These are phyloP conservation scores for Hermaeophaga mercurialis DNA, from an alignment of 2,888 invertebrate genomes.

Conservation along the genomic window DNA sequence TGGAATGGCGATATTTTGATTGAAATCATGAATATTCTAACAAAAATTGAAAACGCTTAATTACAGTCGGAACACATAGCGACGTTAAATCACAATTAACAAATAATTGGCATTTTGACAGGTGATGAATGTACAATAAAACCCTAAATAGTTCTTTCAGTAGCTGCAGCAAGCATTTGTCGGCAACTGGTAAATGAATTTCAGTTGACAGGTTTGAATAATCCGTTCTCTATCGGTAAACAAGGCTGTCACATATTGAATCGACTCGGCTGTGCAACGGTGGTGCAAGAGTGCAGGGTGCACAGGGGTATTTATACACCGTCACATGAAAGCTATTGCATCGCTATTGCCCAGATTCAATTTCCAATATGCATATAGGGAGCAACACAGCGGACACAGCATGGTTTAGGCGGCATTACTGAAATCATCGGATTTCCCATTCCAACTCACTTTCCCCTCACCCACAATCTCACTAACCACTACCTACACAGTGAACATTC, in stretches of 20 bases:
- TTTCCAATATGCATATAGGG: constrained; percentile 57
- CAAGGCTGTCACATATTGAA: constrained; percentile 56
- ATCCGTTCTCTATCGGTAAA: constrained; percentile 55
- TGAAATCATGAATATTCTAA: constrained; percentile 27
- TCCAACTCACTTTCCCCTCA: constrained; percentile 36
- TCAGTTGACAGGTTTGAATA: constrained; percentile 56
- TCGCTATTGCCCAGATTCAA: constrained; percentile 57
- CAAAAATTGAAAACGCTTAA: constrained; percentile 38
- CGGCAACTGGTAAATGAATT: constrained; percentile 50
- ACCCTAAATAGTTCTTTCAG: constrained; percentile 45
- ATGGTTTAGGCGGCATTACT: constrained; percentile 53
- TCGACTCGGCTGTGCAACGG: constrained; percentile 40
- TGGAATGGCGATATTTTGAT: constrained; percentile 21
- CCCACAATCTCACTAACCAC: constrained; percentile 30
- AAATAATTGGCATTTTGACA: constrained; percentile 48
- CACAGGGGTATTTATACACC: constrained; percentile 49
- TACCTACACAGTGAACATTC: constrained; percentile 26
- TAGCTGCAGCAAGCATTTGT: constrained; percentile 45
- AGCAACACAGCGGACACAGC: constrained; percentile 41
- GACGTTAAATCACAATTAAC: constrained; percentile 44
- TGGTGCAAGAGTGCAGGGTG: constrained; percentile 39
- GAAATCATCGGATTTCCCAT: constrained; percentile 54
- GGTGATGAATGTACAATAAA: constrained; percentile 45
- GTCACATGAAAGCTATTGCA: constrained; percentile 54
- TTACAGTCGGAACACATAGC: constrained; percentile 33